Base-by-base conservation (phyloP, 2,888 invertebrate species). In the Brachypalpus laphriformis region DNA sequence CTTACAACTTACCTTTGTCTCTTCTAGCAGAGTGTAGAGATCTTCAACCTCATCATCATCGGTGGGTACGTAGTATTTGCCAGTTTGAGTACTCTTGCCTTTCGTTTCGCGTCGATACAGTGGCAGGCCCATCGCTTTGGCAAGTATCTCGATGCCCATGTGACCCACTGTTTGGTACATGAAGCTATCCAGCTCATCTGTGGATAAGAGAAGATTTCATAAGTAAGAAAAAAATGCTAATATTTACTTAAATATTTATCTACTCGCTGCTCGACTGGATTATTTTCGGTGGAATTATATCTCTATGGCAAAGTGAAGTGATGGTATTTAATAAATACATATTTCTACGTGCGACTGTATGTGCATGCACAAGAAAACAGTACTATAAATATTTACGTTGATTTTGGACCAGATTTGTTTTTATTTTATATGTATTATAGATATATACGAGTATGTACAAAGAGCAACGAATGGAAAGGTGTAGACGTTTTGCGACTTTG, bases 101-200 rank as follows among this genome's bases (percentile, higher is more conserved):
- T 94, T 93, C 71, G 99, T 99, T 82, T 94, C 94, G 88, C 95
- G 94, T 82, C 97, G 94, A 92, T 96, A 99, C 61, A 99, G 92
- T 0, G 99, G 99, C 77, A 99, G 92, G 2, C 94, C 97, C 96
- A 99, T 97, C 1, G 99, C 99, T 91, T 98, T 96, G 25, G 98
- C 97, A 91, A 98, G 97, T 87, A 96, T 93, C 87, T 96, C 95
- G 87, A 99, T 96, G 16, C 97, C 98, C 93, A 98, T 97, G 91
- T 98, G 97, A 0, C 99, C 99, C 71, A 99, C 99, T 63, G 98
- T 98, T 93, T 99, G 99, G 91, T 99, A 99, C 99, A 99, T 99
- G 91, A 97, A 99, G 91, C 98, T 98, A 92, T 99, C 98, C 89
- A 98, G 91, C 92, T 98, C 98, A 94, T 96, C 96, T 96, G 91